Evolutionary conservation across 2,113 vertebrate genomes (phyloP), one percentile per base, ranked within the genome.

Genomic region (Myrmophylax atrothorax): DNA sequence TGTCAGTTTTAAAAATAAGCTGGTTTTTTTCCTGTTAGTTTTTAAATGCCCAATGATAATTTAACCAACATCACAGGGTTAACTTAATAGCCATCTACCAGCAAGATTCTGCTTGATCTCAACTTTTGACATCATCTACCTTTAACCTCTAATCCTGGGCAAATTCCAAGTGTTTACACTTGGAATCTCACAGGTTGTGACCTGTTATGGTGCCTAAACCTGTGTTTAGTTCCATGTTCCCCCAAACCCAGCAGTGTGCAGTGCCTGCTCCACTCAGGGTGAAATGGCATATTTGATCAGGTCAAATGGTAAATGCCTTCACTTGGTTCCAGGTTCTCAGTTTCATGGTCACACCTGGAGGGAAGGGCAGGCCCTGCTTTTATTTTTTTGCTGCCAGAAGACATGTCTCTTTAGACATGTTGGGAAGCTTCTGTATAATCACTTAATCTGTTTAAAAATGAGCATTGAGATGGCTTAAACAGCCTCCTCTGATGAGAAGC

Each of bases 391-490:
- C 73, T 87, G 25, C 66, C 70, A 6, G 66, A 87, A 88, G 67
- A 44, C 13, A 1, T 26, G 7, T 23, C 29, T 93, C 12, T 82
- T 7, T 63, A 69, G 67, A 73, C 85, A n/a, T 11, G 25, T 28
- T 56, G 40, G 28, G 75, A 64, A 88, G 28, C 58, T 82, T 52
- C 58, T 79, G 4, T 73, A 7, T 94, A 77, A 62, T 94, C 35
- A 9, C 59, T 55, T 92, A 90, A 94, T 80, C 75, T 90, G 7
- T 92, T 95, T 77, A 38, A 73, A 94, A 90, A 66, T 25, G 10
- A 46, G 50, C 59, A 19, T 73, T 14, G 46, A 74, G 40, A 93
- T 91, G 87, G 17, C 37, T 93, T 93, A 73, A 84, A 68, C 66
- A 72, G 10, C 23, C 7, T 62, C 31, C 18, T 80, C 63, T 73